phyloP scores from a whole-genome alignment of 1,140 invertebrate species.

The Cyphomyrmex costatus region DNA sequence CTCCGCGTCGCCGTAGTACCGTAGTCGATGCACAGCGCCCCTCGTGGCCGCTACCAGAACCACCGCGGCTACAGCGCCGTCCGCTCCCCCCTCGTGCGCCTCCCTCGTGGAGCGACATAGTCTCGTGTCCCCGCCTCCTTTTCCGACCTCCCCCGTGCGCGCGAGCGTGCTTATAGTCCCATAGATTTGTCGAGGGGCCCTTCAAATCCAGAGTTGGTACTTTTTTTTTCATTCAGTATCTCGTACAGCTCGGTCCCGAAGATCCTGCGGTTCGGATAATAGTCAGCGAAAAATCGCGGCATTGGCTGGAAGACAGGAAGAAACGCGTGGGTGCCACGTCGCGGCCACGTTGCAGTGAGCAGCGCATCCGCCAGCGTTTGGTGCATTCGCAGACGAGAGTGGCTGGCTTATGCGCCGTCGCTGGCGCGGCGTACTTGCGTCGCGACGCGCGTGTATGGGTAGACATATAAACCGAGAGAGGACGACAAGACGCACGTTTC shows the following conservation, averaged over 20 bases:
- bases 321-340: conserved; percentile 36
- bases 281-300: background rate
- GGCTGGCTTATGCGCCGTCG: conserved; percentile 67
- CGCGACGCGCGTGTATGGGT: conserved; percentile 42
- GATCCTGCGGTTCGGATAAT: background rate
- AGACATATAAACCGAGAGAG: conserved; percentile 40
- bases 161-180: conserved; percentile 64
- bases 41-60: conserved; percentile 44
- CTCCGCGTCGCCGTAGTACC: conserved; percentile 82
- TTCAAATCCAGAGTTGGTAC: background rate
- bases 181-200: conserved; percentile 64
- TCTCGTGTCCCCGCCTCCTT: conserved; percentile 78
- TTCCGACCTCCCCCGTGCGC: conserved; percentile 70
- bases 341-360: conserved; percentile 57
- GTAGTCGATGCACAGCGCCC: conserved; percentile 65
- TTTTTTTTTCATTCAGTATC: conserved; percentile 44
- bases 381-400: conserved; percentile 59
- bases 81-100: conserved; percentile 43
- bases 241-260: background rate
- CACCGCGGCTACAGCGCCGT: conserved; percentile 19
- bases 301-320: background rate
- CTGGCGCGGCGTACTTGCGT: conserved; percentile 38
- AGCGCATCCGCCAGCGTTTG: conserved; percentile 46
- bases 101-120: conserved; percentile 53
- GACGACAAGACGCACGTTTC: conserved; percentile 36